Percentiles rank a stretch among this genome's conserved stretches.
These are phyloP conservation scores for Champsocephalus esox DNA, from an alignment of 2,797 vertebrate genomes.

Conservation along the genomic window DNA sequence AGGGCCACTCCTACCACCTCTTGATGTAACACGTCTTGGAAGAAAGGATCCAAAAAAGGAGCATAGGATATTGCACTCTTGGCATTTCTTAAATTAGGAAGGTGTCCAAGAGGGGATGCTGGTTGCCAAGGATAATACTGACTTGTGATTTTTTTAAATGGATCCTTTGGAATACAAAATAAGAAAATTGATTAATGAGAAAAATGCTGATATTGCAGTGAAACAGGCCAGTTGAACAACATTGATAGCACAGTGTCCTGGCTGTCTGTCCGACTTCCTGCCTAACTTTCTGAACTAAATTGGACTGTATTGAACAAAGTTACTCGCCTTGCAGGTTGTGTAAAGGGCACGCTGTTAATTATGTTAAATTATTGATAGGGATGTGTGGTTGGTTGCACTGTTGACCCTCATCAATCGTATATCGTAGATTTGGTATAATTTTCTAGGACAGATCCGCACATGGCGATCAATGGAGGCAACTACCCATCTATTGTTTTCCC, in stretches of 20 bases:
- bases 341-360: constrained; percentile 63
- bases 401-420: constrained; percentile 36
- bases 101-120: constrained; percentile 8
- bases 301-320: constrained; percentile 71
- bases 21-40: constrained; percentile 57
- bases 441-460: constrained; percentile 56
- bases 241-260: constrained; percentile 25
- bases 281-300: constrained; percentile 67
- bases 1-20: constrained; percentile 62
- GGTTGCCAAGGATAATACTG: constrained; percentile 15
- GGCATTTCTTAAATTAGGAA: constrained; percentile 36
- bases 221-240: constrained; percentile 23
- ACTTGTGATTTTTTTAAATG: constrained; percentile 16
- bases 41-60: constrained; percentile 25
- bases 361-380: constrained; percentile 63
- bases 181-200: constrained; percentile 49
- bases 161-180: constrained; percentile 47
- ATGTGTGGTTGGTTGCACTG: constrained; percentile 49
- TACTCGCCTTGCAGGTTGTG: constrained; percentile 39
- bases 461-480: constrained; percentile 50
- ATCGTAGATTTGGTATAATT: constrained; percentile 38
- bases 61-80: constrained; percentile 32
- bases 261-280: constrained; percentile 64
- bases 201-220: constrained; percentile 67
- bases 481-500: constrained; percentile 25